Conservation (phyloP, 2,888 invertebrate species). For the Xylota segnis region DNA sequence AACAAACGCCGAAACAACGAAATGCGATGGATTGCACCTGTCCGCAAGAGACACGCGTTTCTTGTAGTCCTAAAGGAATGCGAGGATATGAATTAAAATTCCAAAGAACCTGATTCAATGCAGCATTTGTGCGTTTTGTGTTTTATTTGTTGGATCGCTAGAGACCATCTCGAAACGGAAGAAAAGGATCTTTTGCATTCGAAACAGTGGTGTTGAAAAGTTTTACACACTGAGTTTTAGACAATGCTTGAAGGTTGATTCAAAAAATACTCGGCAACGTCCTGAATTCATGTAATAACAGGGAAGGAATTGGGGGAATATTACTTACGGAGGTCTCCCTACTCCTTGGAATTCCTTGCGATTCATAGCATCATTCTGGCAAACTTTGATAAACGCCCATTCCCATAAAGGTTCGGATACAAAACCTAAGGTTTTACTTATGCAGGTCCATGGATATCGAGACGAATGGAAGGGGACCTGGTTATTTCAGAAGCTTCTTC, state of each 20-base stretch:
- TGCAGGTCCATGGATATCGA: no score
- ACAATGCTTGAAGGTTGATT: background rate
- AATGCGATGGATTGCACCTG: conserved; percentile 77
- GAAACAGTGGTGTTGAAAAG: conserved; percentile 36
- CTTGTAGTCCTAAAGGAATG: conserved; percentile 76
- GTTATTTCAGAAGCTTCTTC: no score
- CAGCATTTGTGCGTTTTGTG: conserved; percentile 58
- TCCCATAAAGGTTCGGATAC: no score
- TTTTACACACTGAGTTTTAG: background rate
- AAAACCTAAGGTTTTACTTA: no score
- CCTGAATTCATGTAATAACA: no score
- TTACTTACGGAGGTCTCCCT: no score
- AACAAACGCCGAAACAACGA: conserved; percentile 69
- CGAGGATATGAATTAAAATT: conserved; percentile 78
- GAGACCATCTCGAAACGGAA: conserved; percentile 42
- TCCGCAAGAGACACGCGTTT: conserved; percentile 77
- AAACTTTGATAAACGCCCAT: no score
- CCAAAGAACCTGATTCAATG: conserved; percentile 77
- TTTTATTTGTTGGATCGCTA: conserved; percentile 23
- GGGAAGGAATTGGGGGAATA: no score
- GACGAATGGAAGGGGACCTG: no score
- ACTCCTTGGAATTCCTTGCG: no score
- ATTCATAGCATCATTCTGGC: no score
- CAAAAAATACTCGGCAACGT: no score
- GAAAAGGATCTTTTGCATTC: conserved; percentile 50